A percentile compares a stretch with the other conserved stretches of the same genome.
These are phyloP conservation scores for Drosophila obscura DNA, from an alignment of 1,140 invertebrate species.

Conservation along the genomic window DNA sequence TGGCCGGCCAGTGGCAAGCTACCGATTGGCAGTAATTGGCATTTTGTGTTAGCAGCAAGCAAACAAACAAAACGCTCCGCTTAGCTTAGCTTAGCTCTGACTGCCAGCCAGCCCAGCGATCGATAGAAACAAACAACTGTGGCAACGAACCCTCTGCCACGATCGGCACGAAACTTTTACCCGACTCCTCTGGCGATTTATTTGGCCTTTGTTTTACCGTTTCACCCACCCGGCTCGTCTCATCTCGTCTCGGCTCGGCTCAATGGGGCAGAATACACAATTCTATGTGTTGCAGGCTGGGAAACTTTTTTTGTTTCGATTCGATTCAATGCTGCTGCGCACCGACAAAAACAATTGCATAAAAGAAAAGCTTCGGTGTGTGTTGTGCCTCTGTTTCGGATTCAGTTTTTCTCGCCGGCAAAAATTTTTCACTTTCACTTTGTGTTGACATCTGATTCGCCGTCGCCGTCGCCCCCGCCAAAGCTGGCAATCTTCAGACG, in stretches of 20 bases:
- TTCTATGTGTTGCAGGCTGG: constrained; percentile 56
- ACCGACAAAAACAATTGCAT: constrained; percentile 64
- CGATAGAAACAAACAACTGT: constrained; percentile 50
- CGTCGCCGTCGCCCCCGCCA: constrained; percentile 34
- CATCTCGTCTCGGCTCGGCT: constrained; percentile 23
- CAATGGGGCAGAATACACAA: constrained; percentile 64
- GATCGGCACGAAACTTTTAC: constrained; percentile 66
- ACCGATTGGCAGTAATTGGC: constrained; percentile 73
- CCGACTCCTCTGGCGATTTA: constrained; percentile 56
- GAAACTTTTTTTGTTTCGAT: constrained; percentile 40
- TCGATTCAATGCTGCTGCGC: constrained; percentile 1
- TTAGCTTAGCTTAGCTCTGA: background rate
- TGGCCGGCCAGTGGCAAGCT: constrained; percentile 35
- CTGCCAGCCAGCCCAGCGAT: constrained; percentile 49
- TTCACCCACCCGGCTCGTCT: background rate
- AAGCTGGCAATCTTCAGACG: constrained; percentile 19
- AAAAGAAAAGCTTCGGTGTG: constrained; percentile 56
- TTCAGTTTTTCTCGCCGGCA: constrained; percentile 13
- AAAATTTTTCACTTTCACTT: constrained; percentile 78
- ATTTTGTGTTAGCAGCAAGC: constrained; percentile 69
- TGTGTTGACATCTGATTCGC: constrained; percentile 64
- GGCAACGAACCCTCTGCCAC: constrained; percentile 33
- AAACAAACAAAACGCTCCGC: constrained; percentile 65
- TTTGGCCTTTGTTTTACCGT: constrained; percentile 56
- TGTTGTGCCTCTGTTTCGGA: constrained; percentile 7